These are phyloP conservation scores for Drosophila azteca DNA, from an alignment of 1,140 invertebrate genomes.

Conservation along the genomic window DNA sequence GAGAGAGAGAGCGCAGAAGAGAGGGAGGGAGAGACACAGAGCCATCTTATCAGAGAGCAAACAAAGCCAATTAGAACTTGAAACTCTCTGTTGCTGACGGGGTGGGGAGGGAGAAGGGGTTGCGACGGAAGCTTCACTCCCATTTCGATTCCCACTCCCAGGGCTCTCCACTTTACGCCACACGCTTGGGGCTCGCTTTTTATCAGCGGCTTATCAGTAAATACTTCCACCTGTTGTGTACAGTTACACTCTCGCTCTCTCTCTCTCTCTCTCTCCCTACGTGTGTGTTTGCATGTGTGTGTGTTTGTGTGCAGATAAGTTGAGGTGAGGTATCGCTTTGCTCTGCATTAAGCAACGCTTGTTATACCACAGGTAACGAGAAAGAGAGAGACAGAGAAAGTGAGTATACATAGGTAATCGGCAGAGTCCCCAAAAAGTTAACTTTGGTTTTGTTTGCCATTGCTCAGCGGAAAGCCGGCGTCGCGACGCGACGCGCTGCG, in stretches of 20 bases:
- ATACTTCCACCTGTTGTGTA: conserved; percentile 77
- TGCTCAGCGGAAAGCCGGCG: conserved; percentile 64
- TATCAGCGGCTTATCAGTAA: conserved; percentile 81
- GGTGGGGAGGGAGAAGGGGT: conserved; percentile 17
- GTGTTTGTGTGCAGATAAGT: conserved; percentile 54
- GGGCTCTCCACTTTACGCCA: conserved; percentile 21
- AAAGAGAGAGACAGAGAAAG: neutral
- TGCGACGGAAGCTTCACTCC: conserved; percentile 20
- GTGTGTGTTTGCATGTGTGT: conserved; percentile 18
- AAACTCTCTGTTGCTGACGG: conserved; percentile 48
- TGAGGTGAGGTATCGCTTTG: conserved; percentile 56
- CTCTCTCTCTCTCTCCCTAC: conserved; percentile 16
- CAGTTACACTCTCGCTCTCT: conserved; percentile 7
- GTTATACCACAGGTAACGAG: conserved; percentile 15
- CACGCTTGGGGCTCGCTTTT: conserved; percentile 37
- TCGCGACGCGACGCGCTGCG: too few species aligned
- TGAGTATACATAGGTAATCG: conserved; percentile 1
- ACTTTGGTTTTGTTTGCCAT: conserved; percentile 62
- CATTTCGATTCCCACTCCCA: conserved; percentile 17
- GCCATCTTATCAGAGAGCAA: conserved; percentile 61
- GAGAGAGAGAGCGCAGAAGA: too few species aligned
- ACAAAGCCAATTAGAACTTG: conserved; percentile 68
- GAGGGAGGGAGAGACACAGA: neutral
- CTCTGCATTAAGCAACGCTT: conserved; percentile 59
- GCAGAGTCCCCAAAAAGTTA: conserved; percentile 41